Base-by-base conservation (phyloP, 1,140 invertebrate genomes). In the Acromyrmex heyeri region DNA sequence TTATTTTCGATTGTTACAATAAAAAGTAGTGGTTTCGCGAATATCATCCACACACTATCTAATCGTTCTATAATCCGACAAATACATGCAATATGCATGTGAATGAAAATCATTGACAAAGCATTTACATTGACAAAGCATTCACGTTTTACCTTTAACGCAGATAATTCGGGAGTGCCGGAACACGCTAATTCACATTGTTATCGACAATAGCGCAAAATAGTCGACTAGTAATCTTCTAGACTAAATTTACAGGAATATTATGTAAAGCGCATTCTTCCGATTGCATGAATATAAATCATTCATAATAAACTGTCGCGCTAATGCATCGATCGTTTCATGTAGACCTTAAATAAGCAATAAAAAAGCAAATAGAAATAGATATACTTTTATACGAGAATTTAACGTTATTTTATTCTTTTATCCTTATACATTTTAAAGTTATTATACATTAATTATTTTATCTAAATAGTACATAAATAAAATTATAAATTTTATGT, bases 21-120 rank as follows among this genome's bases (percentile, higher is more conserved):
- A 27, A 48, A 61, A 21, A 34, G n/a, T 34, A 57, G 2, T 16
- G 24, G 38, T 38, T n/a, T 10, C 24, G 10, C 59, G 38, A 50
- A 55, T n/a, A 57, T 70, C n/a, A 30, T 24, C 8, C 55, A 27
- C 57, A 24, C 73, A 38, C 57, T 10, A 18, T 61, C 38, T 83
- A 83, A 83, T 83, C 24, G 21, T 12, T 24, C 57, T 59, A n/a
- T 57, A 8, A 50, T 62, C 12, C 38, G 53, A 73, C 67, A 57
- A 53, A 75, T 61, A 44, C 38, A 53, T 61, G 59, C 27, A 61
- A 18, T n/a, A 34, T 50, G 24, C 53, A 34, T 62, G 73, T 73
- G 79, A 83, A 83, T 83, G 69, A 73, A 48, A 44, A 62, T 83
- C 44, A 18, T 73, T 44, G n/a, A 53, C 44, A 73, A 82, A 73